Conservation (phyloP, 2,888 invertebrate species). For the Neria commutata region DNA sequence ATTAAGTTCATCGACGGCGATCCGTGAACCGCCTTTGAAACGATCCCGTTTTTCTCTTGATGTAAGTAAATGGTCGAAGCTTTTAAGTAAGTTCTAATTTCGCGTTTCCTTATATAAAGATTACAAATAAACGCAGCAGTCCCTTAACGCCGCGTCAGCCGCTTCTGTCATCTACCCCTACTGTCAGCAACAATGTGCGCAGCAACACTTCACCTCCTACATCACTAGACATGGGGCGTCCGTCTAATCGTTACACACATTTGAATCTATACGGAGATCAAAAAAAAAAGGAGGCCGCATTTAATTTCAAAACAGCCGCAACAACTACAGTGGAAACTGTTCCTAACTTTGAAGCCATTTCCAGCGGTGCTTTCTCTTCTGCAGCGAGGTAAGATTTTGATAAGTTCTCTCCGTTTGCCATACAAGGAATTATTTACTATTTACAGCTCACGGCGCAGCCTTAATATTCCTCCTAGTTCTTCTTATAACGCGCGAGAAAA, state of each 20-base stretch:
- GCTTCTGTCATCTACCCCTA: slow-evolving; percentile 37
- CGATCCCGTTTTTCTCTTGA: slow-evolving; percentile 33
- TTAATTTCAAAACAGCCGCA: slow-evolving; percentile 36
- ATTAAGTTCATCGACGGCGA: slow-evolving; percentile 11
- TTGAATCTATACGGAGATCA: slow-evolving; percentile 42
- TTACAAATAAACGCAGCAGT: slow-evolving; percentile 27
- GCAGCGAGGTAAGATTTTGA: too few relatives aligned
- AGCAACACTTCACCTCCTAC: slow-evolving; percentile 34
- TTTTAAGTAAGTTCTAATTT: background rate
- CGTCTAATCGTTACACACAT: slow-evolving; percentile 34
- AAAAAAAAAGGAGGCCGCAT: slow-evolving; percentile 48
- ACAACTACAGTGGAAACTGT: slow-evolving; percentile 27
- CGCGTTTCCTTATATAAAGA: slow-evolving; percentile 1
- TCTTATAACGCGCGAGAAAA: slow-evolving; percentile 26
- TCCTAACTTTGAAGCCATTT: slow-evolving; percentile 39
- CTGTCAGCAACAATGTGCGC: slow-evolving; percentile 11
- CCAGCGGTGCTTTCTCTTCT: slow-evolving; percentile 44
- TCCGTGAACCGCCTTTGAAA: slow-evolving; percentile 35
- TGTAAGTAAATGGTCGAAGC: slow-evolving; percentile 25
- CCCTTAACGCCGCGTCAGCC: slow-evolving; percentile 34
- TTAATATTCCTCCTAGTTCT: slow-evolving; percentile 50
- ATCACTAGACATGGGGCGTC: slow-evolving; percentile 21
- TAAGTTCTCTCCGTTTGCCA: too few relatives aligned
- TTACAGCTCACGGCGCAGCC: slow-evolving; percentile 50
- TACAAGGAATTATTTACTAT: background rate